Conservation (phyloP, 2,797 vertebrate species). For the Danio aesculapii region DNA sequence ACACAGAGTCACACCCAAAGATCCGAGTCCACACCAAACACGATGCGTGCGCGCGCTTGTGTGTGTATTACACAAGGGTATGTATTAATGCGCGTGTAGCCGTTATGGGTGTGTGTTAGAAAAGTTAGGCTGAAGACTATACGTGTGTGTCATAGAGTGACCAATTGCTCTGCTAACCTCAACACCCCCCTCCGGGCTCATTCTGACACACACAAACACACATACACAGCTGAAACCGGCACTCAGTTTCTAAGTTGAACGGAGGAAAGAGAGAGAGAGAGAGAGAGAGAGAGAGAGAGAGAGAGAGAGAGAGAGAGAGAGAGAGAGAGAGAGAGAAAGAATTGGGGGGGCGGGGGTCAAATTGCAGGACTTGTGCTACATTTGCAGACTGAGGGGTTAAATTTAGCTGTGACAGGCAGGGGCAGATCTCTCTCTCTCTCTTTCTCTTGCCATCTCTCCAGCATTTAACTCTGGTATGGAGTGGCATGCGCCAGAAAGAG, state of each 20-base stretch:
- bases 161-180: conserved; percentile 70
- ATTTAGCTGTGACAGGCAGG: conserved; percentile 78
- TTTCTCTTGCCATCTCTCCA: conserved; percentile 40
- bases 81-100: conserved; percentile 44
- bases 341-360: conserved; percentile 69
- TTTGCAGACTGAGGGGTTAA: conserved; percentile 86
- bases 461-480: conserved; percentile 63
- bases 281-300: conserved; percentile 60
- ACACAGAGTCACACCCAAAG: conserved; percentile 72
- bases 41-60: conserved; percentile 54
- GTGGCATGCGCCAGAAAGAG: conserved; percentile 74
- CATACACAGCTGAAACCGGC: conserved; percentile 75
- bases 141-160: conserved; percentile 66
- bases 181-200: conserved; percentile 60
- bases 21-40: conserved; percentile 65
- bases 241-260: conserved; percentile 67
- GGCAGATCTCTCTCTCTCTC: conserved; percentile 49
- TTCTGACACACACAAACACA: conserved; percentile 62
- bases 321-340: conserved; percentile 59
- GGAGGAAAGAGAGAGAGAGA: conserved; percentile 60
- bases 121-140: conserved; percentile 58
- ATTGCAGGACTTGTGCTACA: conserved; percentile 89
- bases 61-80: conserved; percentile 49
- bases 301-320: too few species aligned
- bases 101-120: conserved; percentile 40